phyloP scores from a whole-genome alignment of 2,797 vertebrate species.

The Liparis tanakae region DNA sequence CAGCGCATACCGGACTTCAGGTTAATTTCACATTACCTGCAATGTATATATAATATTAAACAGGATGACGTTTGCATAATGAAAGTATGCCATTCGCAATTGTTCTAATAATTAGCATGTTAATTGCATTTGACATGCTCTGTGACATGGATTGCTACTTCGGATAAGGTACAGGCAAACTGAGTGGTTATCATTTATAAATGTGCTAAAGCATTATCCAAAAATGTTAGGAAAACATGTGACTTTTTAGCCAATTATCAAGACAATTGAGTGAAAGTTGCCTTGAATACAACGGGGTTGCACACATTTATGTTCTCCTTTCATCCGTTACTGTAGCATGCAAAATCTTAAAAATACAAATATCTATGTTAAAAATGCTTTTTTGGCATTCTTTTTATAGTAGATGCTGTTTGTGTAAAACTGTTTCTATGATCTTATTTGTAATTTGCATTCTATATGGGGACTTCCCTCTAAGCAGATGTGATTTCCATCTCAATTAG shows the following conservation, averaged over 20 bases:
- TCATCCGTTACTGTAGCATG: neutral
- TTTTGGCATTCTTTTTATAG: neutral
- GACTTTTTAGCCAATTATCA: neutral
- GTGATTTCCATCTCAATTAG: slow-evolving; percentile 8
- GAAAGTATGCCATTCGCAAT: neutral
- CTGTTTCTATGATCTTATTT: neutral
- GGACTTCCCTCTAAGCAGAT: neutral
- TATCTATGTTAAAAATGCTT: neutral
- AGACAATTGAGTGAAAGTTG: neutral
- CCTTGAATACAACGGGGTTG: neutral
- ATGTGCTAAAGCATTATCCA: neutral
- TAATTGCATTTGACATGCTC: neutral
- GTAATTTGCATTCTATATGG: neutral
- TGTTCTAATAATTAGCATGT: neutral
- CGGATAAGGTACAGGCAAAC: neutral
- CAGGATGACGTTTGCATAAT: neutral
- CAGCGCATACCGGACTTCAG: neutral
- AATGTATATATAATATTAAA: neutral
- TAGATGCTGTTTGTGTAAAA: neutral
- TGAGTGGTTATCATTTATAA: neutral
- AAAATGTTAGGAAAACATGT: neutral
- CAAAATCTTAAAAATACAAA: neutral
- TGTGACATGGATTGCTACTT: neutral
- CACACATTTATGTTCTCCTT: neutral
- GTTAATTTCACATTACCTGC: neutral